Conservation (phyloP, 1,140 invertebrate genomes). For the Arion vulgaris region DNA sequence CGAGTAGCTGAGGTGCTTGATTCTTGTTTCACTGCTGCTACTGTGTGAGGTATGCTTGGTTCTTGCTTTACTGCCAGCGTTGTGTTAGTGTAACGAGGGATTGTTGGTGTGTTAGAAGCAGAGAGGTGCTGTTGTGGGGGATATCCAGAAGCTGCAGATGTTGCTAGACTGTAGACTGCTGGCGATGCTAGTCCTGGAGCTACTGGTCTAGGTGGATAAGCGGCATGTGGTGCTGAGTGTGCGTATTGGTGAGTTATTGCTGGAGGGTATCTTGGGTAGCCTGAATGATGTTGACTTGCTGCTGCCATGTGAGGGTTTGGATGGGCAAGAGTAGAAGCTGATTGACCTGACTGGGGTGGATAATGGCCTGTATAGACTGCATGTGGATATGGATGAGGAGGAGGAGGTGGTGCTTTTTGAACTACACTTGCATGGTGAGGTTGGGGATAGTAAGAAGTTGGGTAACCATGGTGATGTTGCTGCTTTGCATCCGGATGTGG, state of each 20-base stretch:
- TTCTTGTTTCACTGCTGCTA: not conserved
- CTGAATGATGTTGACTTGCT: not conserved
- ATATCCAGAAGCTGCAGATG: not conserved
- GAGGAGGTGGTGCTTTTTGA: constrained; percentile 14
- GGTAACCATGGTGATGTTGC: not conserved
- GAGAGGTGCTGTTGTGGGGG: not conserved
- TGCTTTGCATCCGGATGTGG: not conserved
- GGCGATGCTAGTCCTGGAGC: not conserved
- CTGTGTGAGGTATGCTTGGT: not conserved
- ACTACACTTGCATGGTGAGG: not conserved
- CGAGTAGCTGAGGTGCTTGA: not conserved
- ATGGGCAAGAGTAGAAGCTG: not conserved
- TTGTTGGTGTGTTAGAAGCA: not conserved
- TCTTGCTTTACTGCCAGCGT: not conserved
- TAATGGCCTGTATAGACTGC: not conserved
- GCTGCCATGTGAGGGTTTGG: not conserved
- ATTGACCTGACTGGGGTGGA: constrained; percentile 1
- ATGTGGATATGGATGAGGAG: constrained; percentile 4
- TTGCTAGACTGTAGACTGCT: not conserved
- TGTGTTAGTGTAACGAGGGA: not conserved
- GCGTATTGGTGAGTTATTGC: not conserved
- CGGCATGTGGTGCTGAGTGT: not conserved
- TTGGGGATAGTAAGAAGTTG: not conserved
- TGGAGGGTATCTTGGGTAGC: constrained; percentile 13
- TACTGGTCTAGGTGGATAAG: not conserved